Conservation (phyloP, 2,113 vertebrate species). For the Nesoenas mayeri region DNA sequence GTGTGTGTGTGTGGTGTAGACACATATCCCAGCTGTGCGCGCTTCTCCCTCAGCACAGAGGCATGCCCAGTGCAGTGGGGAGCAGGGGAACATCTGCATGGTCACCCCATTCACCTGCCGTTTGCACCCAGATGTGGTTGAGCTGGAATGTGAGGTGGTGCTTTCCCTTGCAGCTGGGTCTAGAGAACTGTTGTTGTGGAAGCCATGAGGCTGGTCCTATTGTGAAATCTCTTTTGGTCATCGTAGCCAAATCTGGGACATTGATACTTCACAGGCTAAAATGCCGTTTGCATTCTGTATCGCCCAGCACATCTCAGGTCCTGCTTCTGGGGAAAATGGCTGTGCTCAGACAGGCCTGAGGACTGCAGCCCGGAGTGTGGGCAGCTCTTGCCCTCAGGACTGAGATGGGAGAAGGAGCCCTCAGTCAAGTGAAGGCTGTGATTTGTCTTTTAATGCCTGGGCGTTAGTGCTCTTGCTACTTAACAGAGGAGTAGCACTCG, state of each 20-base stretch:
- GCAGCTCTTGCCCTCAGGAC: not conserved
- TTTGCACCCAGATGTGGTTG: not conserved
- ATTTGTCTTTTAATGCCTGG: not conserved
- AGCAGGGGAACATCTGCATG: not conserved
- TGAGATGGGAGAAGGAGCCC: not conserved
- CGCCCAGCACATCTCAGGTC: not conserved
- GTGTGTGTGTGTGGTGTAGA: not conserved
- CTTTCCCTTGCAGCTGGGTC: not conserved
- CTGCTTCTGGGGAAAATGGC: not conserved
- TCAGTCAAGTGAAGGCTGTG: not conserved
- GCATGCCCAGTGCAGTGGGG: not conserved
- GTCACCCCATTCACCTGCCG: not conserved
- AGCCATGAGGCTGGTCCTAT: not conserved
- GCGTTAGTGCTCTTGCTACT: not conserved
- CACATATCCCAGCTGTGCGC: not conserved
- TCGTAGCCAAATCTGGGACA: not conserved
- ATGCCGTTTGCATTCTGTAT: not conserved
- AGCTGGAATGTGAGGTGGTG: slow-evolving; percentile 9
- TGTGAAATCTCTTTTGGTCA: slow-evolving; percentile 10
- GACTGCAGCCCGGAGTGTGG: not conserved
- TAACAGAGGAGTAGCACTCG: not conserved
- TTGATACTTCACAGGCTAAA: not conserved
- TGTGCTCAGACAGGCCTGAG: slow-evolving; percentile 17
- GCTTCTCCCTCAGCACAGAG: not conserved
- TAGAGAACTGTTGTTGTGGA: not conserved